Evolutionary conservation across 2,113 vertebrate genomes (phyloP).

Genomic region (Tiliqua scincoides): DNA sequence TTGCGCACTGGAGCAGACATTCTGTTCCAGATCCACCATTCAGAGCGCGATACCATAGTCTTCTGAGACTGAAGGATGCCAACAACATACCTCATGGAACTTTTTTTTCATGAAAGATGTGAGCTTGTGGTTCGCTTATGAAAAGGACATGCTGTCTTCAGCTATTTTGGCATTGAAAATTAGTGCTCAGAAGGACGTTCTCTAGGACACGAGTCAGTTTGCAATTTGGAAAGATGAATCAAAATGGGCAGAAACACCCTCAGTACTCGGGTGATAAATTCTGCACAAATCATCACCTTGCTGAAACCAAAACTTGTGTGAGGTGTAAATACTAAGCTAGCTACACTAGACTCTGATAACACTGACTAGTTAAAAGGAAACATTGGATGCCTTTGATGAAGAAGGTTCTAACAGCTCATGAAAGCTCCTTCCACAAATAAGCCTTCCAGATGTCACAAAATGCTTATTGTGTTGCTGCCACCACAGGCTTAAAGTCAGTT

Average conservation of each 20-base stretch:
- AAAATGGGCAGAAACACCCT: conserved; percentile 17
- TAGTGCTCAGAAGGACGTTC: conserved; percentile 7
- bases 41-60: no score
- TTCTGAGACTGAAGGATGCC: no score
- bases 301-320: conserved; percentile 5
- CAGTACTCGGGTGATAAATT: not conserved
- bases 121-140: not conserved
- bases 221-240: conserved; percentile 28
- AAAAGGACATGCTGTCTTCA: conserved; percentile 10
- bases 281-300: conserved; percentile 6
- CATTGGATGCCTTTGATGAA: not conserved
- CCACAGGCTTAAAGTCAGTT: not conserved
- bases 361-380: not conserved
- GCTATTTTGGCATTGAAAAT: conserved; percentile 13
- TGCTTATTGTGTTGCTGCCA: not conserved
- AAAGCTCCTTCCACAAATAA: not conserved
- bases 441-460: not conserved
- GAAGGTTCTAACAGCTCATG: not conserved
- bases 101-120: conserved; percentile 11
- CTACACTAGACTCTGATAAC: not conserved
- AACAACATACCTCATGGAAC: no score
- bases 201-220: conserved; percentile 19
- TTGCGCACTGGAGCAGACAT: no score
- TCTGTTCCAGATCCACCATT: no score
- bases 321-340: not conserved